These are phyloP conservation scores for Taxidea taxus DNA, from an alignment of 2,113 vertebrate species.

Conservation along the genomic window DNA sequence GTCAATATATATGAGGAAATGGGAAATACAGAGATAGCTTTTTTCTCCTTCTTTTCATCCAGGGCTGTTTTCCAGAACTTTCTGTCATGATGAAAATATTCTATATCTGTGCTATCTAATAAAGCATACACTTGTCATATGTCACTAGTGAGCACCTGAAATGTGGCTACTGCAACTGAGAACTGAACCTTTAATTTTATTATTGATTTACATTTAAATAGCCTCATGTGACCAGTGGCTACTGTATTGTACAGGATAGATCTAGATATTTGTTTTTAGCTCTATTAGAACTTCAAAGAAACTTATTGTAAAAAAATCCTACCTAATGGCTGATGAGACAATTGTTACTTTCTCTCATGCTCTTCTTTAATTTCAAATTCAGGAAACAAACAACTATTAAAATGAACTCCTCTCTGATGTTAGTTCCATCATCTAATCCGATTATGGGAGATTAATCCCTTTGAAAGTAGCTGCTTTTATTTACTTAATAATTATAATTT, in stretches of 20 bases:
- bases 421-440: constrained; percentile 48
- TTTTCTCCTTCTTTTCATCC: neutral
- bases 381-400: neutral
- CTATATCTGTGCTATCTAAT: neutral
- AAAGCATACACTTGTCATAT: neutral
- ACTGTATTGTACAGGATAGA: neutral
- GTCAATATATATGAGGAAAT: neutral
- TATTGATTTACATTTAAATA: constrained; percentile 20
- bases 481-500: constrained; percentile 40
- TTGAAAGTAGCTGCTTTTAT: constrained; percentile 50
- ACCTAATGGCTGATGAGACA: constrained; percentile 19
- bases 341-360: neutral
- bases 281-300: neutral
- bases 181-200: neutral
- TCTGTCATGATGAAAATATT: neutral
- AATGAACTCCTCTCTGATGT: neutral
- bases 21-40: neutral
- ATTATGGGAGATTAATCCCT: constrained; percentile 60
- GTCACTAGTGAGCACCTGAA: neutral
- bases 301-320: constrained; percentile 37
- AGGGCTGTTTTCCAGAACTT: neutral
- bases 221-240: neutral
- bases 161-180: neutral
- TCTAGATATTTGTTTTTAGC: neutral
- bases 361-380: constrained; percentile 34